These are phyloP conservation scores for Sebastes hubbsi DNA, from an alignment of 2,797 vertebrate genomes.

Conservation along the genomic window DNA sequence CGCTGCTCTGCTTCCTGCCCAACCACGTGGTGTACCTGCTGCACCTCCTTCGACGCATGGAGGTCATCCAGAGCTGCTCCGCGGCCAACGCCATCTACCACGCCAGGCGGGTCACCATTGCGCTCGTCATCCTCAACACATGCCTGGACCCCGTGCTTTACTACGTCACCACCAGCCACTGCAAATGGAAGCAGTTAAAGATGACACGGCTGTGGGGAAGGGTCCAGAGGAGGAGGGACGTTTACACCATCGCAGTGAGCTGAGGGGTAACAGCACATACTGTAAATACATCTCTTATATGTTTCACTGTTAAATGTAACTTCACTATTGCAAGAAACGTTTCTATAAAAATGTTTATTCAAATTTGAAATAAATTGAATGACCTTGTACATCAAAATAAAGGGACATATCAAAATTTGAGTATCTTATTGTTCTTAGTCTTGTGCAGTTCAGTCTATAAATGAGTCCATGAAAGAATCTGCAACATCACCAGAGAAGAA, in stretches of 20 bases:
- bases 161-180: conserved; percentile 80
- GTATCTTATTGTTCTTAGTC: not conserved
- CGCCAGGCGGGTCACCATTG: conserved; percentile 78
- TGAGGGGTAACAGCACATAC: not conserved
- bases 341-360: conserved; percentile 56
- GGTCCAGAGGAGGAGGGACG: conserved; percentile 25
- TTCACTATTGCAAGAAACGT: not conserved
- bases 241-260: conserved; percentile 75
- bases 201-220: conserved; percentile 22
- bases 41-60: conserved; percentile 72
- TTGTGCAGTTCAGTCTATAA: not conserved
- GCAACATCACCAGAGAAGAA: not conserved
- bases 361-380: not conserved
- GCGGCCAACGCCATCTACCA: conserved; percentile 60
- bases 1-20: conserved; percentile 86
- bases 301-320: not conserved
- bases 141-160: conserved; percentile 88
- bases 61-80: conserved; percentile 42
- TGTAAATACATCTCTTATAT: not conserved
- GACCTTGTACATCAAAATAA: conserved; percentile 48
- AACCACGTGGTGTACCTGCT: conserved; percentile 84
- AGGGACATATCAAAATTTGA: not conserved
- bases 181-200: conserved; percentile 55
- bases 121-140: conserved; percentile 84
- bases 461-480: not conserved